Evolutionary conservation across 2,888 invertebrate genomes (phyloP), one percentile per base, ranked within the genome.

Genomic region (Drosophila kokeensis): DNA sequence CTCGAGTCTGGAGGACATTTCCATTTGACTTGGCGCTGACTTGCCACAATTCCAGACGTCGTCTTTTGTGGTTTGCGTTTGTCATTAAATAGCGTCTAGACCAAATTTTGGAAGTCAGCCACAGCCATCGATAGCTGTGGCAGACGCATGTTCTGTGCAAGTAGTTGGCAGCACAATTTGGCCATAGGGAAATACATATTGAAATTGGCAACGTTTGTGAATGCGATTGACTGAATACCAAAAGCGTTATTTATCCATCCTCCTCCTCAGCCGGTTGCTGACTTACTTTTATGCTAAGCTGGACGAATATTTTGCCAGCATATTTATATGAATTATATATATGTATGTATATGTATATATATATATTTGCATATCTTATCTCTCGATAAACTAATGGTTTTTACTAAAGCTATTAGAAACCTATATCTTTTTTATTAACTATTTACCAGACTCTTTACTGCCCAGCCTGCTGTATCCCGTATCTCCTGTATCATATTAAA

Each of bases 71-170:
- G 87, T 80, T 87, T 89, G 79, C 79, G 81, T 85, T 87, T 87
- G 85, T 87, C 87, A 89, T 89, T 89, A 87, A 81, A 76, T 76
- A 69, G 73, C 72, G 89, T 86, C 86, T 84, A 84, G 84, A 84
- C 84, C 83, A 58, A 83, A 59, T 69, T 82, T 75, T 63, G 55
- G 69, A 49, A 54, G 66, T 50, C 66, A 49, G 52, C 61, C 63
- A 40, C 73, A 80, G 84, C 67, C 88, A 85, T 72, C 73, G 86
- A 87, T 83, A 82, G 63, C 72, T 38, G 59, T 24, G 52, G 72
- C 65, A 63, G 65, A 73, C 69, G 65, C 69, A 73, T 69, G 50
- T 66, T 64, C 57, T 69, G 45, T n/a, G 27, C 36, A 45, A 61
- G 64, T 57, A 81, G 69, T 72, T 83, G 87, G 69, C 79, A 69